A percentile compares a stretch with the other conserved stretches of the same genome.
These are phyloP conservation scores for Tapirus indicus DNA, from an alignment of 2,797 vertebrate genomes.

Conservation along the genomic window DNA sequence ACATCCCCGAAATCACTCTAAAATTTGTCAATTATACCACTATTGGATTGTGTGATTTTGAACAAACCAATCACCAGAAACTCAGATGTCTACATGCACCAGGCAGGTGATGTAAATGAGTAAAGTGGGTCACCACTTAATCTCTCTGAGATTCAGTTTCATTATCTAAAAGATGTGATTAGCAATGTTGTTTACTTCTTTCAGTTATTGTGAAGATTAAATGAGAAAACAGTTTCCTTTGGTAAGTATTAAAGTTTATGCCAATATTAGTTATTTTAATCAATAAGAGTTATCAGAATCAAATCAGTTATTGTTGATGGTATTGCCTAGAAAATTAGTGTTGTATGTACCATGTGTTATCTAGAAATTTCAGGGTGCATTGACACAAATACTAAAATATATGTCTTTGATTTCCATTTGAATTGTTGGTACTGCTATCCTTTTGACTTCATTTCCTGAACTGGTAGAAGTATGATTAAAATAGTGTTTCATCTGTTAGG, in stretches of 20 bases:
- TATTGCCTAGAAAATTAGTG: neutral
- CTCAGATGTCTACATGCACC: neutral
- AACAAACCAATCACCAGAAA: neutral
- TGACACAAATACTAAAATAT: neutral
- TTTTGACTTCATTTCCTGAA: constrained; percentile 19
- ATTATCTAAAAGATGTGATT: neutral
- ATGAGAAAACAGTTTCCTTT: neutral
- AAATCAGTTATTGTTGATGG: neutral
- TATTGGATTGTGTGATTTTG: neutral
- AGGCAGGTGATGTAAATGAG: neutral
- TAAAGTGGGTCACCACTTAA: neutral
- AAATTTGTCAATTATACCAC: neutral
- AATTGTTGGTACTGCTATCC: neutral
- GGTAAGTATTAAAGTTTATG: neutral
- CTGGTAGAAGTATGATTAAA: neutral
- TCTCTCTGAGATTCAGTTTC: neutral
- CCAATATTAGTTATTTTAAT: neutral
- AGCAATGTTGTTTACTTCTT: neutral
- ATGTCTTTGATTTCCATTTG: neutral
- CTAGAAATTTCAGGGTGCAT: neutral
- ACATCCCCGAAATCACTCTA: neutral
- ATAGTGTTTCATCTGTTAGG: neutral
- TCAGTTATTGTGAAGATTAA: neutral
- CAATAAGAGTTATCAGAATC: neutral
- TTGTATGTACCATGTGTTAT: neutral